Evolutionary conservation across 1,140 invertebrate genomes (phyloP), one percentile per base, ranked within the genome.

Genomic region (Diabrotica virgifera): DNA sequence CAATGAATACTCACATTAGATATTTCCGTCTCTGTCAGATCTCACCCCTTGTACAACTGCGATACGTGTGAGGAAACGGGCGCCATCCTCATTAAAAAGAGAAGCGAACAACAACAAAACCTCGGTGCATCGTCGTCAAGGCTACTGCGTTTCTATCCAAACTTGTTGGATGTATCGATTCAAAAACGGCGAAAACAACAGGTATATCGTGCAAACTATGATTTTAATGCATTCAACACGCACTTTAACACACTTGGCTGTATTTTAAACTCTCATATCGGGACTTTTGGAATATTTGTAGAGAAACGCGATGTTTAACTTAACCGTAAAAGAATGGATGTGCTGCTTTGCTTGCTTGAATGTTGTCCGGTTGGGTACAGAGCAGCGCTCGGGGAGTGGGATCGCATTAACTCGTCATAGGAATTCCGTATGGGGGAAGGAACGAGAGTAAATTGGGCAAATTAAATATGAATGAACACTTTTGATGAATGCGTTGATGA

Each of bases 401-500:
- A 46, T 46, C 8, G 40, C 40, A 46, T 46, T 46, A 46, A 46
- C 40, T 46, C 40, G 40, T 46, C 40, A 46, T 46, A 46, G 40
- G 40, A 46, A 46, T 46, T n/a, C n/a, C 4, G 40, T 8, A 10
- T 46, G 40, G 40, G 40, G 40, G 40, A 46, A 46, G 40, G 40
- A 46, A 46, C 5, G n/a, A n/a, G 8, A n/a, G 40, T 46, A 46
- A 46, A 46, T 46, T 46, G 40, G 40, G n/a, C 40, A 5, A 46
- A 46, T 46, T 46, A 46, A 8, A 6, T 46, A 10, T 46, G 40
- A 46, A 46, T 8, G 40, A 46, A 24, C 4, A 24, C 8, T 46
- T 46, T 46, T 46, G n/a, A n/a, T 46, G 40, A 46, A 46, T 46
- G 40, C n/a, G 40, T 46, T 46, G n/a, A 46, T 46, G 40, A 46